Conservation (phyloP, 92 coral and sea anemone genomes). For the Epizoanthus fatuus region DNA sequence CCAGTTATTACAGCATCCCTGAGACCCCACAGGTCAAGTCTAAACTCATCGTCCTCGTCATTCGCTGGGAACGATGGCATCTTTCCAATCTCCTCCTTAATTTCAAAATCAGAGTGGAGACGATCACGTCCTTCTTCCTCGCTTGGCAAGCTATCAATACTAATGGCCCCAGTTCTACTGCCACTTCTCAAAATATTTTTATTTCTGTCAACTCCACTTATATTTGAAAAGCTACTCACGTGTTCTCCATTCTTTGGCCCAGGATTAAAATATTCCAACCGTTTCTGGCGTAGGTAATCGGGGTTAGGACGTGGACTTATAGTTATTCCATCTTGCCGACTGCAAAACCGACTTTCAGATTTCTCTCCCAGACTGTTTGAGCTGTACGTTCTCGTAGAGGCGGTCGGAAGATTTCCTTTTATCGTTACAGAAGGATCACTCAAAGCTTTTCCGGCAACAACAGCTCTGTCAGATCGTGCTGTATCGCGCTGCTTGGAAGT, state of each 20-base stretch:
- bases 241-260: background rate
- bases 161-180: background rate
- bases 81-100: background rate
- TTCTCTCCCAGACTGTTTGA: constrained; percentile 10
- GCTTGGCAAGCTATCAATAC: background rate
- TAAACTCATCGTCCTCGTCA: constrained; percentile 77
- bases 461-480: background rate
- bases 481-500: constrained; percentile 8
- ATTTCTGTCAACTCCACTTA: background rate
- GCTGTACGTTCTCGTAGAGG: background rate
- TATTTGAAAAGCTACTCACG: background rate
- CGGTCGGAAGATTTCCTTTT: background rate
- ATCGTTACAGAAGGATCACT: background rate
- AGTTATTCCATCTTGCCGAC: constrained; percentile 12
- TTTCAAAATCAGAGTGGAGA: background rate
- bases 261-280: constrained; percentile 70
- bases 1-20: constrained; percentile 87
- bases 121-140: background rate
- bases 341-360: background rate
- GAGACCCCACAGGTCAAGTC: constrained; percentile 88
- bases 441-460: background rate
- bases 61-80: constrained; percentile 10
- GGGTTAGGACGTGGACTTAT: constrained; percentile 73
- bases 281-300: constrained; percentile 78
- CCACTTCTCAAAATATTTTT: background rate